Base-by-base conservation (phyloP, 2,888 invertebrate genomes). In the Tetranychus truncatus region DNA sequence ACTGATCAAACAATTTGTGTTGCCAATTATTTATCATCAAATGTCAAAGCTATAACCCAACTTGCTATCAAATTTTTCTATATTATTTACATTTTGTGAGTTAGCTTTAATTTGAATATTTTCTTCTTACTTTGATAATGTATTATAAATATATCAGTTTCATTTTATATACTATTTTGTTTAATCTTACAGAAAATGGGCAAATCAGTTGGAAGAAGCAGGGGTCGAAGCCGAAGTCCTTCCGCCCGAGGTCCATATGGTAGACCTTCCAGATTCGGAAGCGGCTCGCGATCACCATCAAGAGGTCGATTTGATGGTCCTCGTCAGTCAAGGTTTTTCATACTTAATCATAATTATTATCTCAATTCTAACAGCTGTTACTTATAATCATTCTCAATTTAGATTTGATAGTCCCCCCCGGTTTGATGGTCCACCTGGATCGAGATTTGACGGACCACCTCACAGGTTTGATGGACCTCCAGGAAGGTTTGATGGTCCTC, bases 261-360 rank as follows among this genome's bases (percentile, higher is more conserved):
- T 44, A 67, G 74, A 66, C 74, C 74, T 3, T 67, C 74, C 11
- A 67, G 74, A 15, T 67, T 67, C 21, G 18, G 74, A 66, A 66
- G 67, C 66, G 74, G 74, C 18, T 15, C 74, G 1, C 9, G 9
- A n/a, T 18, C 66, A 3, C 65, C 65, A 20, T 21, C 24, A 2
- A 72, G 55, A 55, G 55, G 55, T 15, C 55, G 55, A 55, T 55
- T 55, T 55, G 55, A 55, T 55, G 55, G 55, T 15, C 55, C 55
- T 15, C 55, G 55, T 15, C 55, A 55, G 15, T 55, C 55, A 55
- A 55, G 55, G 55, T 55, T 55, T 15, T 6, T 15, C 7, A 15
- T 55, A 34, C 4, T 4, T 34, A 34, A 34, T 34, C 3, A 34
- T 34, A 5, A 4, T 34, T 34, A 34, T 34, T 34, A 34, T 34